A percentile compares a stretch with the other conserved stretches of the same genome.
These are phyloP conservation scores for Nomada ruficornis DNA, from an alignment of 2,888 invertebrate genomes.

Conservation along the genomic window DNA sequence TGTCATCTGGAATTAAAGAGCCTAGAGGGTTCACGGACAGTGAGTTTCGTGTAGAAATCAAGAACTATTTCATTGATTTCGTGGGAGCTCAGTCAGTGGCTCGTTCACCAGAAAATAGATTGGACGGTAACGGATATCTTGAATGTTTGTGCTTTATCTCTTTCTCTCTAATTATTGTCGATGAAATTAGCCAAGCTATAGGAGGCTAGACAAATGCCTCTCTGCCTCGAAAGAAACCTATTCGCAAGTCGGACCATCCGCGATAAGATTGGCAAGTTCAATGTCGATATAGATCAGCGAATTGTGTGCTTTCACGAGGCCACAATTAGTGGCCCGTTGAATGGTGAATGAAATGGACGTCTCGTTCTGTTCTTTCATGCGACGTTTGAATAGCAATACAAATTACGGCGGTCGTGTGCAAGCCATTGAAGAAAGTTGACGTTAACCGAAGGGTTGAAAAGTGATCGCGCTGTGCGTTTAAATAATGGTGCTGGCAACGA, in stretches of 20 bases:
- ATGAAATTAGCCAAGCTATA: constrained; percentile 6
- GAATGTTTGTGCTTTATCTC: not conserved
- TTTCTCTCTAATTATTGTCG: not conserved
- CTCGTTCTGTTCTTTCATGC: not conserved
- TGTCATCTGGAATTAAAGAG: no score
- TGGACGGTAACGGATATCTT: not conserved
- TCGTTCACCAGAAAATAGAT: not conserved
- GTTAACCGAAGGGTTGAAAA: not conserved
- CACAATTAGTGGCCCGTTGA: not conserved
- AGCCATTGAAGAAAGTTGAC: not conserved
- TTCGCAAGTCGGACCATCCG: not conserved
- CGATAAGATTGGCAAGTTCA: constrained; percentile 12
- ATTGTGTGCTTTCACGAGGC: constrained; percentile 6
- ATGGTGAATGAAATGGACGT: not conserved
- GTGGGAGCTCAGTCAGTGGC: not conserved
- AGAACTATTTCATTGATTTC: not conserved
- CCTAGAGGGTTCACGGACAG: no score
- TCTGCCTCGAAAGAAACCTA: not conserved
- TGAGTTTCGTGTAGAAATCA: no score
- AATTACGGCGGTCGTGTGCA: no score
- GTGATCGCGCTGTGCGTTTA: not conserved
- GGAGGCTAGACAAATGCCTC: not conserved
- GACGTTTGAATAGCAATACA: no score
- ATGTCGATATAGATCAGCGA: not conserved
- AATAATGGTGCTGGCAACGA: no score